Evolutionary conservation across 2,797 vertebrate genomes (phyloP).

Genomic region (Spinus pinus): DNA sequence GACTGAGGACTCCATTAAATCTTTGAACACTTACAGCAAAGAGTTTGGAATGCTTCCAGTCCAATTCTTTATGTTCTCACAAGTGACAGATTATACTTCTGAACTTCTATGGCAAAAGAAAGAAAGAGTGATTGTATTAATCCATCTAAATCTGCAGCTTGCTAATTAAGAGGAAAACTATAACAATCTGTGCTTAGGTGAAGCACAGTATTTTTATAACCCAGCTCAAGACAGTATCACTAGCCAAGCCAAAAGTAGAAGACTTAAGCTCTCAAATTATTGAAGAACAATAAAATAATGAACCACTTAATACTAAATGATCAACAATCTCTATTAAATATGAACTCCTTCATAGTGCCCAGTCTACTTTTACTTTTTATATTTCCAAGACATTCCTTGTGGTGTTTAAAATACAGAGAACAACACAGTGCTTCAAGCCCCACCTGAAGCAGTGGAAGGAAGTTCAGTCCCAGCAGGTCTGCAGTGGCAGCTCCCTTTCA

Average conservation of each 20-base stretch:
- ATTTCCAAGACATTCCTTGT: neutral
- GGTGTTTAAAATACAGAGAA: neutral
- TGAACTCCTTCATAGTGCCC: neutral
- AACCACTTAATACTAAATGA: neutral
- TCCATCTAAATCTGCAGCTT: conserved; percentile 57
- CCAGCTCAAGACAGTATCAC: conserved; percentile 14
- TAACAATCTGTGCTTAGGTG: conserved; percentile 65
- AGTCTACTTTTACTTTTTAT: neutral
- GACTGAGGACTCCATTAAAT: conserved; percentile 70
- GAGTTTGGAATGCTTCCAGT: conserved; percentile 67
- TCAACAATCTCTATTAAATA: conserved; percentile 1
- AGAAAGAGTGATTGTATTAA: conserved; percentile 58
- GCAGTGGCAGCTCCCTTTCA: neutral
- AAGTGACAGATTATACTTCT: conserved; percentile 67
- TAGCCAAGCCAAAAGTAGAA: conserved; percentile 14
- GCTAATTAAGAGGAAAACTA: conserved; percentile 70
- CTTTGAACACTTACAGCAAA: conserved; percentile 74
- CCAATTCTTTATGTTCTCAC: conserved; percentile 61
- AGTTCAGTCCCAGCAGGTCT: neutral
- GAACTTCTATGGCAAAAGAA: conserved; percentile 38
- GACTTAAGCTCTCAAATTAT: conserved; percentile 8
- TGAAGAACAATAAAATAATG: conserved; percentile 22
- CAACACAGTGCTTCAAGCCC: neutral
- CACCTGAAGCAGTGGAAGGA: neutral
- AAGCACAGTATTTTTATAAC: conserved; percentile 44